Evolutionary conservation across 2,797 vertebrate species (phyloP).

Genomic region (Sibirionetta formosa): DNA sequence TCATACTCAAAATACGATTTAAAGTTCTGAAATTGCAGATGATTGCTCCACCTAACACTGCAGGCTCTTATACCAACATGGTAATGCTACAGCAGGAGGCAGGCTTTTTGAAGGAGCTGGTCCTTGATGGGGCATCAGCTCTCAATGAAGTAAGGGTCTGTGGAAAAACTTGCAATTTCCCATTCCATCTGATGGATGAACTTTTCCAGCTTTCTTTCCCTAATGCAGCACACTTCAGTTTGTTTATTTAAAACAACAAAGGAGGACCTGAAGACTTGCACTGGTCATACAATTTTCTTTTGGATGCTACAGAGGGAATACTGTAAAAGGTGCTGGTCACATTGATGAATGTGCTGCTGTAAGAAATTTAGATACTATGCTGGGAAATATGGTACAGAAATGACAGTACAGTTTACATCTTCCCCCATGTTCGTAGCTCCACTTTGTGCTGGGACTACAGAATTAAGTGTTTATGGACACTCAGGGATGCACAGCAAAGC

Average conservation of each 20-base stretch:
- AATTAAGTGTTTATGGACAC: background rate
- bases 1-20: background rate
- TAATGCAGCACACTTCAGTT: background rate
- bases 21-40: background rate
- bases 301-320: accelerated
- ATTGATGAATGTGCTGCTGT: background rate
- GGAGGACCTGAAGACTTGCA: background rate
- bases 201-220: background rate
- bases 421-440: accelerated
- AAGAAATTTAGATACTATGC: background rate
- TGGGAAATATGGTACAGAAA: background rate
- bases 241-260: background rate
- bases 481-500: background rate
- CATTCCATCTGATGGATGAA: background rate
- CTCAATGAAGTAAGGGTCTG: background rate
- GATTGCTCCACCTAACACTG: background rate
- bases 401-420: background rate
- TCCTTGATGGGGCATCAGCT: background rate
- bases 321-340: background rate
- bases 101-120: background rate
- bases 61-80: background rate
- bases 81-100: constrained; percentile 3
- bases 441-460: background rate
- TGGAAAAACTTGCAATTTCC: background rate
- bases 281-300: background rate